phyloP scores from a whole-genome alignment of 2,113 vertebrate species.

The Rafetus swinhoei region DNA sequence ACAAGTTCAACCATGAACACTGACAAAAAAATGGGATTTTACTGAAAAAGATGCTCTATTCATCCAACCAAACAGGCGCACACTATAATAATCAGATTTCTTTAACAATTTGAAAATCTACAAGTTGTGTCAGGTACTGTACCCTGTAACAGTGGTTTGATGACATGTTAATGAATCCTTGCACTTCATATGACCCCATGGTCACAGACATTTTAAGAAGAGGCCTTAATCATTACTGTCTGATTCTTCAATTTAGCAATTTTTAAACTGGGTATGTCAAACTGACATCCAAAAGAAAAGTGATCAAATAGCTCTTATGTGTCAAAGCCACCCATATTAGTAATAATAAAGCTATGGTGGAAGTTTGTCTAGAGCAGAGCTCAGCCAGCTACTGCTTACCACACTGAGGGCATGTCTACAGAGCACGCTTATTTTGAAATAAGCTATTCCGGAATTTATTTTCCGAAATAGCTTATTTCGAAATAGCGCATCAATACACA shows the following conservation, averaged over 20 bases:
- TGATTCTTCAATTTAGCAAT: neutral
- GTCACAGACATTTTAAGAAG: neutral
- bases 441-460: too few species aligned
- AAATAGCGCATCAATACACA: too few species aligned
- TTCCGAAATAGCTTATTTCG: too few species aligned
- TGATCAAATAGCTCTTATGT: neutral
- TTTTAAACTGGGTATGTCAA: neutral
- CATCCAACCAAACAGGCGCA: neutral
- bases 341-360: slow-evolving; percentile 37
- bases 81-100: neutral
- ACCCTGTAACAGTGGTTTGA: neutral
- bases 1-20: slow-evolving; percentile 2
- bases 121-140: slow-evolving; percentile 1
- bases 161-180: slow-evolving; percentile 19
- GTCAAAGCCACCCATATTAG: neutral
- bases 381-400: neutral
- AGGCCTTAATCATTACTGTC: neutral
- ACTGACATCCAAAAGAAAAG: neutral
- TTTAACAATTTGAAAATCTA: neutral
- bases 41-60: neutral
- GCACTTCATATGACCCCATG: slow-evolving; percentile 6
- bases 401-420: too few species aligned
- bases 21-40: neutral
- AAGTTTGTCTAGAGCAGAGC: slow-evolving; percentile 19
- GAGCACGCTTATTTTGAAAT: too few species aligned